These are phyloP conservation scores for Moxostoma hubbsi DNA, from an alignment of 2,797 vertebrate genomes.

Conservation along the genomic window DNA sequence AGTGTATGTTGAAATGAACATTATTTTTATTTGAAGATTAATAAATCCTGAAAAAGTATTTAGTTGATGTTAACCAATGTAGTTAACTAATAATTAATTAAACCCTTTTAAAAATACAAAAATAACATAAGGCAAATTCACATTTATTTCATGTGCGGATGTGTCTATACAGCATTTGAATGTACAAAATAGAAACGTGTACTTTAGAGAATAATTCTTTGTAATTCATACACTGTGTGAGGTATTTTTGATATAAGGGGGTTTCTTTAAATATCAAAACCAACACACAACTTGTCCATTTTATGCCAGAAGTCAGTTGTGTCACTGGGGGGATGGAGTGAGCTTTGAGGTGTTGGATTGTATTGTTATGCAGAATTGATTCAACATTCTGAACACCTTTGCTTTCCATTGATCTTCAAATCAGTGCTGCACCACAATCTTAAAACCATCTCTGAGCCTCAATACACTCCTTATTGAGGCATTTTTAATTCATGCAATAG, in stretches of 20 bases:
- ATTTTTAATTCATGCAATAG: constrained; percentile 60
- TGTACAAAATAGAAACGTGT: too few species aligned
- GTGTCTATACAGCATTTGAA: too few species aligned
- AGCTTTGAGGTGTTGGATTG: constrained; percentile 43
- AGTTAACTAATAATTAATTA: too few species aligned
- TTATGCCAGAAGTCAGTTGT: constrained; percentile 37
- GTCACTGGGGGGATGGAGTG: constrained; percentile 22
- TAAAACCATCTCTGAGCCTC: constrained; percentile 50
- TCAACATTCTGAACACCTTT: constrained; percentile 43
- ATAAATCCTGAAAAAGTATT: too few species aligned
- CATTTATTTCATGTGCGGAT: too few species aligned
- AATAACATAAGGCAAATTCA: too few species aligned
- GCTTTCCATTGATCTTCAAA: constrained; percentile 52
- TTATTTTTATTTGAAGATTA: too few species aligned
- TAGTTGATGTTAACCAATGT: too few species aligned
- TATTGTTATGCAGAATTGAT: constrained; percentile 59
- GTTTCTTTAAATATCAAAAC: constrained; percentile 1
- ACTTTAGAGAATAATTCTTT: not conserved
- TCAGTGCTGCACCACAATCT: constrained; percentile 46
- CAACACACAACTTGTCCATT: not conserved
- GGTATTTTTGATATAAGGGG: not conserved
- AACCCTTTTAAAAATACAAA: too few species aligned
- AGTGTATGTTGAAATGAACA: too few species aligned
- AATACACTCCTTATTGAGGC: constrained; percentile 57
- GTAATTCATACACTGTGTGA: not conserved